These are phyloP conservation scores for Bicyclus anynana DNA, from an alignment of 1,140 invertebrate genomes.

Conservation along the genomic window DNA sequence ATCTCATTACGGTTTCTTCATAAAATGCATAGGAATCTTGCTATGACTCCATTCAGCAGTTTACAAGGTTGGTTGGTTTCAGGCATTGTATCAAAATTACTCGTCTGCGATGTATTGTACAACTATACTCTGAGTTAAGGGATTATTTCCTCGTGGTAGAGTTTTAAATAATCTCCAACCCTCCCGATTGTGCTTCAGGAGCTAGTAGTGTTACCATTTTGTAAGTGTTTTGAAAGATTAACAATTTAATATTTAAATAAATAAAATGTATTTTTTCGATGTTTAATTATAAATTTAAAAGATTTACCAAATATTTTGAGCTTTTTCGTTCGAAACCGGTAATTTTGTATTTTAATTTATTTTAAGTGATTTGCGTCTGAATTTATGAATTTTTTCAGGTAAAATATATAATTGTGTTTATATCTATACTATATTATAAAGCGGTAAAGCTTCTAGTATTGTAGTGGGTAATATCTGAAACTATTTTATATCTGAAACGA, in stretches of 20 bases:
- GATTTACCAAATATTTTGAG: too few species aligned
- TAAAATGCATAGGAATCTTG: background rate
- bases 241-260: background rate
- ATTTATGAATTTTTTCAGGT: too few species aligned
- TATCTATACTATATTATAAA: too few species aligned
- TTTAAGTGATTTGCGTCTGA: too few species aligned
- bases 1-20: background rate
- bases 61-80: background rate
- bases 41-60: background rate
- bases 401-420: too few species aligned
- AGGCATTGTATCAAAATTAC: background rate
- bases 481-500: too few species aligned
- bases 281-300: too few species aligned
- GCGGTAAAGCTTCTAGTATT: too few species aligned
- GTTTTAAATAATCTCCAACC: constrained; percentile 8
- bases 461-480: too few species aligned
- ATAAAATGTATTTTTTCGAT: too few species aligned
- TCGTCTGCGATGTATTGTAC: background rate
- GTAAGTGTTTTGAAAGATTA: background rate
- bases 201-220: background rate
- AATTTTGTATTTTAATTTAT: too few species aligned
- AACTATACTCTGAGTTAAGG: background rate
- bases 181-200: constrained; percentile 1
- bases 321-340: too few species aligned
- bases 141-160: background rate